Evolutionary conservation across 30 jellyfish, hydroid and myxozoan genomes (phyloP).

Genomic region (Pseudorhiza aurosa): DNA sequence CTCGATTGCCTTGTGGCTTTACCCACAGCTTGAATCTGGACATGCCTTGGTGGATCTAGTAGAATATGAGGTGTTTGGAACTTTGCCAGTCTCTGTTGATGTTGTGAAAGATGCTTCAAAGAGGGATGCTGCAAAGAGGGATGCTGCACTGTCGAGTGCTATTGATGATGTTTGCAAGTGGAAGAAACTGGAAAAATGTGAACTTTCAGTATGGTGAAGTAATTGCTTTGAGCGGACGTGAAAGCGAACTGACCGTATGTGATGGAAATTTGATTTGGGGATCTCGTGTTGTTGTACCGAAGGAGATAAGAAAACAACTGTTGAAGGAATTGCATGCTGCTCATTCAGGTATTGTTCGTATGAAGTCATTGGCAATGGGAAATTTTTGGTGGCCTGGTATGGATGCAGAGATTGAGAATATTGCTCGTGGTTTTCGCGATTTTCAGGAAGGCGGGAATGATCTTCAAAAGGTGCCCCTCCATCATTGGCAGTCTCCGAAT

Average conservation of each 20-base stretch:
- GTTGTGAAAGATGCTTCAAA: constrained; percentile 22
- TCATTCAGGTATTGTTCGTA: constrained; percentile 67
- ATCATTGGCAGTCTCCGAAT: constrained; percentile 63
- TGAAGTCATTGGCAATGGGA: constrained; percentile 71
- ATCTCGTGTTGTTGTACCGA: constrained; percentile 73
- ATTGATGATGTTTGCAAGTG: constrained; percentile 62
- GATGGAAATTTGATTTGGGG: constrained; percentile 71
- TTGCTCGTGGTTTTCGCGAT: constrained; percentile 70
- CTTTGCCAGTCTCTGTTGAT: constrained; percentile 65
- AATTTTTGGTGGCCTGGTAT: constrained; percentile 68
- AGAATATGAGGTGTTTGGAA: constrained; percentile 59
- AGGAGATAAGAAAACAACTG: constrained; percentile 59
- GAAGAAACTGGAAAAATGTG: constrained; percentile 50
- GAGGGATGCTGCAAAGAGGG: constrained; percentile 61
- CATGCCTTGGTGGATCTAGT: constrained; percentile 64
- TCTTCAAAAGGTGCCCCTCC: constrained; percentile 63
- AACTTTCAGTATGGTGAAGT: constrained; percentile 59
- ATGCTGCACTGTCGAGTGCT: constrained; percentile 66
- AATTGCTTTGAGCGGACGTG: constrained; percentile 60
- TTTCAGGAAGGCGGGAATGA: constrained; percentile 68
- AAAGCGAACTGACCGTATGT: constrained; percentile 68
- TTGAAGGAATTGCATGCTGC: constrained; percentile 75
- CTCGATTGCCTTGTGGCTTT: constrained; percentile 66
- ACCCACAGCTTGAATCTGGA: constrained; percentile 75
- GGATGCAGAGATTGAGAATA: constrained; percentile 67